phyloP scores from a whole-genome alignment of 2,113 vertebrate species.

The Syngnathoides biaculeatus region DNA sequence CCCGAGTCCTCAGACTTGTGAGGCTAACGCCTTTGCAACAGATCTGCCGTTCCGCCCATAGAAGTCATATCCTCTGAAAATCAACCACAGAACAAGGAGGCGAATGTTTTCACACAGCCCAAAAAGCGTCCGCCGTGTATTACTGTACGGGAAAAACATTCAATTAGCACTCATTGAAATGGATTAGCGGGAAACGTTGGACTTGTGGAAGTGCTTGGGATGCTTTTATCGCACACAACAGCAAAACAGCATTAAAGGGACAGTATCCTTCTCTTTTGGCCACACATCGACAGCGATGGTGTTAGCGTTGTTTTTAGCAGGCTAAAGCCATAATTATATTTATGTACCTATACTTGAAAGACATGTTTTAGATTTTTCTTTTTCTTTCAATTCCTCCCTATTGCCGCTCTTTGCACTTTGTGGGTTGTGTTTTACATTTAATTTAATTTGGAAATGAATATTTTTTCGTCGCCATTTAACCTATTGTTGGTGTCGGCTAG shows the following conservation, averaged over 20 bases:
- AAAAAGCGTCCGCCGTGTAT: slow-evolving; percentile 31
- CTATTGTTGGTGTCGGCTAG: background rate
- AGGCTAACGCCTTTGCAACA: too few relatives aligned
- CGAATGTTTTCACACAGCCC: slow-evolving; percentile 21
- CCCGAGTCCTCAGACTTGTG: too few relatives aligned
- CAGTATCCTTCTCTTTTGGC: background rate
- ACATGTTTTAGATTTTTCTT: background rate
- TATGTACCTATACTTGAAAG: too few relatives aligned
- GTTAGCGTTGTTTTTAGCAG: background rate
- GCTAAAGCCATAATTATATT: background rate
- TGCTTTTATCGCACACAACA: slow-evolving; percentile 53
- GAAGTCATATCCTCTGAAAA: slow-evolving; percentile 60
- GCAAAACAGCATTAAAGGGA: slow-evolving; percentile 66
- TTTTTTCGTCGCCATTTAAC: background rate
- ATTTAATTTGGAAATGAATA: background rate
- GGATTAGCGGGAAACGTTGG: background rate
- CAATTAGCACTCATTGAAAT: slow-evolving; percentile 22
- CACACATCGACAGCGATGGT: background rate
- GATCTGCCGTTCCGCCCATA: too few relatives aligned
- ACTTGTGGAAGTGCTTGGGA: slow-evolving; percentile 27
- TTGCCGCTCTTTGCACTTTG: too few relatives aligned
- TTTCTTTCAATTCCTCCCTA: too few relatives aligned
- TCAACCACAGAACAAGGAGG: slow-evolving; percentile 43
- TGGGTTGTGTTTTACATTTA: too few relatives aligned
- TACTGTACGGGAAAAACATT: slow-evolving; percentile 42